These are phyloP conservation scores for Fukomys damarensis DNA, from an alignment of 2,113 vertebrate genomes.

Conservation along the genomic window DNA sequence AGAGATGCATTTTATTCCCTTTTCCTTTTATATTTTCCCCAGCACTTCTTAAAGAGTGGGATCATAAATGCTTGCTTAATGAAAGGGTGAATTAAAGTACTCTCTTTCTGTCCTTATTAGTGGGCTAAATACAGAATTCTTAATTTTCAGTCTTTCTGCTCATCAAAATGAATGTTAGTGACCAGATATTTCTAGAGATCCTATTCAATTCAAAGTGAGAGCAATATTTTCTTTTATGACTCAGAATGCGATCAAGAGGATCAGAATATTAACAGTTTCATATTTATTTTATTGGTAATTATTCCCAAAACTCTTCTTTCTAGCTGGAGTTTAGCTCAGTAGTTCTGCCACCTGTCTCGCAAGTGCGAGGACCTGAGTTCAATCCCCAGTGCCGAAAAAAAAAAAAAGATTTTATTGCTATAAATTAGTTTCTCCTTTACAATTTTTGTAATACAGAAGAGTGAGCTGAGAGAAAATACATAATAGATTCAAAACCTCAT, in stretches of 20 bases:
- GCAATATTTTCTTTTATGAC: conserved; percentile 43
- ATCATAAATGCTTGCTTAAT: background rate
- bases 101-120: background rate
- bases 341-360: no score
- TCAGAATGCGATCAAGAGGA: conserved; percentile 18
- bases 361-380: no score
- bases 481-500: conserved; percentile 29
- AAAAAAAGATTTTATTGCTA: background rate
- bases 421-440: conserved; percentile 49
- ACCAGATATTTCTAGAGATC: conserved; percentile 19
- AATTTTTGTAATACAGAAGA: conserved; percentile 50
- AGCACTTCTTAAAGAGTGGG: background rate
- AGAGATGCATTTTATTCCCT: background rate
- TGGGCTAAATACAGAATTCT: background rate
- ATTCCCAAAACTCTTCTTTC: conserved; percentile 45
- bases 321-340: no score
- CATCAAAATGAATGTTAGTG: background rate
- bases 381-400: no score
- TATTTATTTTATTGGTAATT: conserved; percentile 52
- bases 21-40: conserved; percentile 4
- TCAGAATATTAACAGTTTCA: conserved; percentile 46
- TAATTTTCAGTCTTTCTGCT: conserved; percentile 22
- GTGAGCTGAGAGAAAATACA: conserved; percentile 47
- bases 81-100: background rate
- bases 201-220: conserved; percentile 41